Base-by-base conservation (phyloP, 2,888 invertebrate genomes). In the Saturnia japonica region DNA sequence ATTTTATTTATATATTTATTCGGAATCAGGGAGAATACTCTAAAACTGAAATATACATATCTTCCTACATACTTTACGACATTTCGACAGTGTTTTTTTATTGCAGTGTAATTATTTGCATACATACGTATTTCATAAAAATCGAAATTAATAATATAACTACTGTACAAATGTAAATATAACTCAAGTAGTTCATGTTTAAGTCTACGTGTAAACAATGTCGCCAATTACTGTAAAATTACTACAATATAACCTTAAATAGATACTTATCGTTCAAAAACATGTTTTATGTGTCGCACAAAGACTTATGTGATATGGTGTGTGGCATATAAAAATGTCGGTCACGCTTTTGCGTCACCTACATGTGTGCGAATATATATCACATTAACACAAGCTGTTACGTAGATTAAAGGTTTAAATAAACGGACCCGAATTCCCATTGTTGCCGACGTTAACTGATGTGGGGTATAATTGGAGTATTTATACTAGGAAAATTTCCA, bases 271-370 rank as follows among this genome's bases (percentile, higher is more conserved):
- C 34, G 16, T 6, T 19, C 34, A 62, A 34, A 34, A 19, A 64
- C 34, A 64, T 7, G 64, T 40, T 64, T 64, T 40, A 64, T 64
- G 34, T 64, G 6, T 40, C 40, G n/a, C 64, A 64, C 64, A 64
- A 64, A 64, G 64, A 40, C 64, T 64, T 40, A 8, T 64, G 64
- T 64, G 64, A 16, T n/a, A 64, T 22, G 22, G 34, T 64, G 40
- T 64, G 64, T 64, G 64, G 40, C 19, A 64, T 16, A 64, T 62
- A 64, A 64, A 64, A 64, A 64, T 64, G 64, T 64, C 64, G 64
- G 64, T 40, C 64, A 34, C 40, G 40, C 64, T 64, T 64, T 64
- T n/a, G 40, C 16, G 40, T 40, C 19, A 40, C 16, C 9, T 64
- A 64, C 9, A n/a, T 40, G 64, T 62, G 34, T 64, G 9, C 40